Evolutionary conservation across 2,797 vertebrate species (phyloP), one percentile per base, ranked within the genome.

Genomic region (Onychomys arenicola): DNA sequence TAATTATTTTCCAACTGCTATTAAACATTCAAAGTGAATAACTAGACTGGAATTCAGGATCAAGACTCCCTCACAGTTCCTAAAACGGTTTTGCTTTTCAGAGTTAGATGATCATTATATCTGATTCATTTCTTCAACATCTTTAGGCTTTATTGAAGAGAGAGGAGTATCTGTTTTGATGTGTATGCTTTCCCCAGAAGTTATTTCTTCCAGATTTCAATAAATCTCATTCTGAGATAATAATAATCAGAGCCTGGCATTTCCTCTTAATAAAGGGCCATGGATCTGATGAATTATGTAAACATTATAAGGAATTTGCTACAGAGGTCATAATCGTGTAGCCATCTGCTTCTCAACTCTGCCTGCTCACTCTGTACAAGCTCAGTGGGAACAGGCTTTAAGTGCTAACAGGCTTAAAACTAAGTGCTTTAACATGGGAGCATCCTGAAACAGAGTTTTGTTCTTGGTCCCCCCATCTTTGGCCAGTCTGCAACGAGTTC

Each of bases 11-110:
- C 73, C 93, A 98, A 98, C 97, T 97, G 92, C 98, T 97, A 97
- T 84, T 97, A 97, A 98, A 98, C 97, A 98, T 98, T 97, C 97
- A 98, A 95, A 98, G 93, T 97, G 65, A 98, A 97, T 98, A 98
- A 93, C 92, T 96, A 96, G 37, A 96, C 77, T 98, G 49, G 46
- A 95, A 71, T 96, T 97, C 89, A 97, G 88, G 90, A 98, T 96
- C 90, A 92, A 77, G 90, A 19, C 94, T 97, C 96, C 46, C 90
- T 97, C 73, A 92, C 94, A 98, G 96, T 95, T 97, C 95, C 88
- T 98, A 97, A 98, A 97, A 93, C 71, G 67, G n/a, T 97, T 97
- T 97, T 98, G 95, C 98, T 98, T 98, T 98, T 97, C 94, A 96
- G 49, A 97, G 67, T 95, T 97, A 95, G 27, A 23, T 95, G 95